Evolutionary conservation across 2,113 vertebrate species (phyloP).

Genomic region (Spermophilus dauricus): DNA sequence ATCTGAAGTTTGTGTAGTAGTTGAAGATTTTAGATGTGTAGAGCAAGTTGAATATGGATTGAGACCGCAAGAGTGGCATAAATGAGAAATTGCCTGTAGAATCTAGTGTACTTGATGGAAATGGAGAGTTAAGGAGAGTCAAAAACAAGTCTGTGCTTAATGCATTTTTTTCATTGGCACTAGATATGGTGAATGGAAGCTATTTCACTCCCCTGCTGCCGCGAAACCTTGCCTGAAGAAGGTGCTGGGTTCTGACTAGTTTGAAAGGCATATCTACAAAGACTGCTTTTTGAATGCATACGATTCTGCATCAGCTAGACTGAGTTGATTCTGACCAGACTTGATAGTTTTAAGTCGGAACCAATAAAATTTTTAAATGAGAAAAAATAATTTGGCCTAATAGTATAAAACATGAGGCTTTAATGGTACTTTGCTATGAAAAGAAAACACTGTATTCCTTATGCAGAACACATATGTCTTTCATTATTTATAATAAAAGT

Average conservation of each 20-base stretch:
- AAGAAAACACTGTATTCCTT: slow-evolving; percentile 91
- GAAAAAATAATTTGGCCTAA: slow-evolving; percentile 79
- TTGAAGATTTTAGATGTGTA: slow-evolving; percentile 77
- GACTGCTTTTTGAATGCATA: slow-evolving; percentile 69
- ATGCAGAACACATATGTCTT: slow-evolving; percentile 89
- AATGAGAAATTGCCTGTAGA: slow-evolving; percentile 59
- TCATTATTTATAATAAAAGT: slow-evolving; percentile 92
- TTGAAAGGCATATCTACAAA: slow-evolving; percentile 60
- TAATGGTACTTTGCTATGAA: slow-evolving; percentile 90
- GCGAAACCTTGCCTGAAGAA: slow-evolving; percentile 50
- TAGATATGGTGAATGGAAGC: not conserved
- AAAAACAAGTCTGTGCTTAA: slow-evolving; percentile 51
- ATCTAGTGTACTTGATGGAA: slow-evolving; percentile 67
- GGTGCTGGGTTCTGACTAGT: not conserved
- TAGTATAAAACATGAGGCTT: slow-evolving; percentile 81
- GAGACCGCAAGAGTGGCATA: slow-evolving; percentile 68
- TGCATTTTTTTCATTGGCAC: not conserved
- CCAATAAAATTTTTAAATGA: slow-evolving; percentile 73
- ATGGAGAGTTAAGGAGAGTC: slow-evolving; percentile 56
- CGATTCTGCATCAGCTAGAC: slow-evolving; percentile 72
- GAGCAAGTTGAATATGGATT: slow-evolving; percentile 86
- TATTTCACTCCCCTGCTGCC: slow-evolving; percentile 56
- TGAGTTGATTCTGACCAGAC: slow-evolving; percentile 74
- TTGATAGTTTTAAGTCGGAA: slow-evolving; percentile 84
- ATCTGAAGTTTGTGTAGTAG: slow-evolving; percentile 67